Evolutionary conservation across 30 jellyfish, hydroid and myxozoan species (phyloP).

Genomic region (Cassiopea andromeda): DNA sequence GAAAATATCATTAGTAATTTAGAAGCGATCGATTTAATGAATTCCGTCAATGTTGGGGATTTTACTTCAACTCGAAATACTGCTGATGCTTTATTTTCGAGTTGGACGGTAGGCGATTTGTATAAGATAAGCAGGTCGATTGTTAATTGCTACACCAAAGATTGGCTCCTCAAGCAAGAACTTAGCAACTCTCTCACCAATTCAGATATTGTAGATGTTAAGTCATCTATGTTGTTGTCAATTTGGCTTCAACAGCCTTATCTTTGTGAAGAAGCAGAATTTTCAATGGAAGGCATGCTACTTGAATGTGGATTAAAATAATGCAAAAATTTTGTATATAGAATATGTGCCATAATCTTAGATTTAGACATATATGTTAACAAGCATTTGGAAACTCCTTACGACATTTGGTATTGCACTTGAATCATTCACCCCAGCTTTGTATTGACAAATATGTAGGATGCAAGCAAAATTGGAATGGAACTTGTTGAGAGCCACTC

Average conservation of each 20-base stretch:
- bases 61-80: neutral
- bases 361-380: too few species aligned
- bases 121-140: constrained; percentile 52
- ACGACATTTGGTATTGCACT: neutral
- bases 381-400: neutral
- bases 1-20: constrained; percentile 47
- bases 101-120: constrained; percentile 75
- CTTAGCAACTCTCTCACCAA: constrained; percentile 37
- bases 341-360: too few species aligned
- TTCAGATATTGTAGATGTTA: neutral
- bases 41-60: neutral
- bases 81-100: constrained; percentile 4
- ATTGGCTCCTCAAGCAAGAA: constrained; percentile 63
- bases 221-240: constrained; percentile 48
- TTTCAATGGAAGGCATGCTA: constrained; percentile 76
- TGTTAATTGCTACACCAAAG: constrained; percentile 70
- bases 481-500: neutral
- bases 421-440: neutral
- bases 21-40: constrained; percentile 68
- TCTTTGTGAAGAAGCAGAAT: constrained; percentile 45
- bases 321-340: neutral
- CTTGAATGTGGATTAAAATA: constrained; percentile 82
- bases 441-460: too few species aligned
- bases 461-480: neutral
- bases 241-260: constrained; percentile 96